A percentile compares a stretch with the other conserved stretches of the same genome.
These are phyloP conservation scores for Eupsilia transversa DNA, from an alignment of 2,888 invertebrate genomes.

Conservation along the genomic window DNA sequence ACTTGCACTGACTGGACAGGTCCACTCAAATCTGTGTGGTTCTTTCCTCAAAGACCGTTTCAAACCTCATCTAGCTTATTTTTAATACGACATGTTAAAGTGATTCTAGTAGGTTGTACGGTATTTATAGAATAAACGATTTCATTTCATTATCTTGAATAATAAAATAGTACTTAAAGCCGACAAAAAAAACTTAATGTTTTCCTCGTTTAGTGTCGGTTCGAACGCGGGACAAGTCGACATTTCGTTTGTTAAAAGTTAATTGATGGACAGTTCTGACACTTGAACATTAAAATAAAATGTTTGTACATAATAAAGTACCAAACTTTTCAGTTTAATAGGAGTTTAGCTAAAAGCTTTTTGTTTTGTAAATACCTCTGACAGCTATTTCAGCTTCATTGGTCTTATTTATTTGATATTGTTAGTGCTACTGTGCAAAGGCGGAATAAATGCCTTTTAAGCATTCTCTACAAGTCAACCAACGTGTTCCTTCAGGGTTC, in stretches of 20 bases:
- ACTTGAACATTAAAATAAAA: slow-evolving; percentile 19
- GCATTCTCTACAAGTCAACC: not conserved
- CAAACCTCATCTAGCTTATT: no score
- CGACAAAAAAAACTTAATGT: not conserved
- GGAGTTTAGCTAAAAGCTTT: not conserved
- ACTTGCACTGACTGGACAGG: no score
- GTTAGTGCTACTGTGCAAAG: not conserved
- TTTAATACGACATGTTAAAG: no score
- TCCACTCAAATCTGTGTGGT: no score
- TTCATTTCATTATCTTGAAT: no score
- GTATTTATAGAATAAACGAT: no score
- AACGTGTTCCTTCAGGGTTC: not conserved
- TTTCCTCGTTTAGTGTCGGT: not conserved
- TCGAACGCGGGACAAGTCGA: not conserved
- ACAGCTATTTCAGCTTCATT: not conserved
- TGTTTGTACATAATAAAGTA: slow-evolving; percentile 15
- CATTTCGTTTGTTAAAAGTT: slow-evolving; percentile 22
- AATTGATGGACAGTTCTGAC: slow-evolving; percentile 38
- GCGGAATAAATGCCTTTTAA: not conserved
- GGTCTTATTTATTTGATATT: not conserved
- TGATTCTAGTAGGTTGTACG: no score
- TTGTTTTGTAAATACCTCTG: not conserved
- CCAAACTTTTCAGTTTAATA: not conserved
- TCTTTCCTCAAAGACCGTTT: no score
- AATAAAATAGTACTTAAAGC: not conserved